These are phyloP conservation scores for Erinaceus europaeus DNA, from an alignment of 2,113 vertebrate species.

Conservation along the genomic window DNA sequence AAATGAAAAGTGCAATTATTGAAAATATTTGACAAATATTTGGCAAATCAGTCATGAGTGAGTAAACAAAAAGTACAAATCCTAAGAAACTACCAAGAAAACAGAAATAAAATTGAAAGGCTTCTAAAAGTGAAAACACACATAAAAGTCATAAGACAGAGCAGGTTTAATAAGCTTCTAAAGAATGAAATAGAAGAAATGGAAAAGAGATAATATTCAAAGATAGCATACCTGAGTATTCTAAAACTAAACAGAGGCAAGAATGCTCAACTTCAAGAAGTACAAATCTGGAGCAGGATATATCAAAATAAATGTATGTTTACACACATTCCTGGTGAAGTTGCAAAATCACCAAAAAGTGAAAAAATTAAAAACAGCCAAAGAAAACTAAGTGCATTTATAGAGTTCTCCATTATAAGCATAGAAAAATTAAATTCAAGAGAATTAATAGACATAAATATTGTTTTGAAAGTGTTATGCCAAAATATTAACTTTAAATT, in stretches of 20 bases:
- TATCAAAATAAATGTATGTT: not conserved
- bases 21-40: not conserved
- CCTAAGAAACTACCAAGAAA: not conserved
- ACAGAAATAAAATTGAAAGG: not conserved
- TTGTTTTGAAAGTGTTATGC: not conserved
- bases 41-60: not conserved
- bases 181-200: constrained; percentile 2
- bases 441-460: too few relatives aligned
- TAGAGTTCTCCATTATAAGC: not conserved
- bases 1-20: not conserved
- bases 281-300: not conserved
- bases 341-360: not conserved
- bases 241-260: constrained; percentile 8
- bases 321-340: not conserved
- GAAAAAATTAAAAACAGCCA: not conserved
- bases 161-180: not conserved
- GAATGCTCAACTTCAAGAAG: not conserved
- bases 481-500: constrained; percentile 2
- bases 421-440: not conserved
- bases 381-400: not conserved
- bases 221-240: not conserved
- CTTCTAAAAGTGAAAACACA: not conserved
- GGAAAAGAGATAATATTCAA: not conserved
- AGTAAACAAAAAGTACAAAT: not conserved
- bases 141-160: not conserved